These are phyloP conservation scores for Ooceraea biroi DNA, from an alignment of 1,140 invertebrate species.

Conservation along the genomic window DNA sequence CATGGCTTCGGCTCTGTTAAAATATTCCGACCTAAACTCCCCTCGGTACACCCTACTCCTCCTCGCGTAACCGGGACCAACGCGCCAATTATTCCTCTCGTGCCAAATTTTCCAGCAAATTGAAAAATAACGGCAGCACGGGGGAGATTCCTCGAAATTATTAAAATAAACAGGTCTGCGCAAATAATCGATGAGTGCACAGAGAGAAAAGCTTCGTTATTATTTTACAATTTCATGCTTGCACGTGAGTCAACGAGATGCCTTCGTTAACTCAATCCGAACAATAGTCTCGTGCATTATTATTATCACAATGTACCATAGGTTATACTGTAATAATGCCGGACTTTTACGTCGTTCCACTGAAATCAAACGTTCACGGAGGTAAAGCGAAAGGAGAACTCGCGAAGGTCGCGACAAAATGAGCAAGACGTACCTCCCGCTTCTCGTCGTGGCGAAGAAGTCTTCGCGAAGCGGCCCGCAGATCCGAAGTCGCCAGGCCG, in stretches of 20 bases:
- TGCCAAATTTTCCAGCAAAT: constrained; percentile 42
- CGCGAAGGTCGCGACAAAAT: constrained; percentile 56
- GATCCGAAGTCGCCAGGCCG: constrained; percentile 35
- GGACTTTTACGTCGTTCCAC: constrained; percentile 42
- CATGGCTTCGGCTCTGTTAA: constrained; percentile 44
- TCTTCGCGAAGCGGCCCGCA: background rate
- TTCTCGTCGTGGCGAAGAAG: background rate
- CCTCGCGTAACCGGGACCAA: background rate
- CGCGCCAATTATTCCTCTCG: constrained; percentile 35
- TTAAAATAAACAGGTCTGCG: constrained; percentile 36
- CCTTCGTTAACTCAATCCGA: constrained; percentile 10
- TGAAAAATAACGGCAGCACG: constrained; percentile 37
- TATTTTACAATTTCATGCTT: background rate
- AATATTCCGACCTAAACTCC: constrained; percentile 50
- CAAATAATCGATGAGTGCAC: constrained; percentile 3
- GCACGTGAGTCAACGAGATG: background rate
- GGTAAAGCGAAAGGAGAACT: constrained; percentile 53
- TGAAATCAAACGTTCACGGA: constrained; percentile 52
- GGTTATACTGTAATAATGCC: background rate
- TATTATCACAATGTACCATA: constrained; percentile 22
- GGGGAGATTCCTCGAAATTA: constrained; percentile 1
- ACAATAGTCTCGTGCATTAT: constrained; percentile 34
- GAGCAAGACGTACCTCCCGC: constrained; percentile 44
- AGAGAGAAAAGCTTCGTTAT: constrained; percentile 18
- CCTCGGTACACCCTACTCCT: constrained; percentile 16